These are phyloP conservation scores for Trematocara marginatum DNA, from an alignment of 2,113 vertebrate species.

Conservation along the genomic window DNA sequence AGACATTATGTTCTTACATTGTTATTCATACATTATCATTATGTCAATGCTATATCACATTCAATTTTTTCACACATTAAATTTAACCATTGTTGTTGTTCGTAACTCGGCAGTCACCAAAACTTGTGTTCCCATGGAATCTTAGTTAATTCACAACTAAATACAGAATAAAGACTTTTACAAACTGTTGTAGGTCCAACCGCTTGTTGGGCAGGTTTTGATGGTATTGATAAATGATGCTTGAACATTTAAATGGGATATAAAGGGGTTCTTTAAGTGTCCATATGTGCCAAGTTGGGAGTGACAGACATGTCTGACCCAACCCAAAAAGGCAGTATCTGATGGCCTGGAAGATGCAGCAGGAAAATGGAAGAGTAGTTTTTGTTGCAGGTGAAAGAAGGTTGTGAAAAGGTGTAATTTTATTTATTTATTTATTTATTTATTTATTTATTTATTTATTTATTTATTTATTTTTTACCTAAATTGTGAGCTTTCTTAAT, in stretches of 20 bases:
- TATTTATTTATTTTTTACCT: not conserved
- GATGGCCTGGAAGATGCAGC: not conserved
- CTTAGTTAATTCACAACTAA: not conserved
- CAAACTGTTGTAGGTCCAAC: not conserved
- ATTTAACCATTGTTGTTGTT: not conserved
- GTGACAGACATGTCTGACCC: too few species aligned
- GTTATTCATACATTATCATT: not conserved
- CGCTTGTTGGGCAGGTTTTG: not conserved
- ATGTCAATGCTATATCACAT: not conserved
- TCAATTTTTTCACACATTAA: not conserved
- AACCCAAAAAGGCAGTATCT: not conserved
- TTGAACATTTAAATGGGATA: not conserved
- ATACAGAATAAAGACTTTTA: not conserved
- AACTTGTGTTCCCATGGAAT: not conserved
- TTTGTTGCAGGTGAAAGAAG: not conserved
- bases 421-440: too few species aligned
- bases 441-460: not conserved
- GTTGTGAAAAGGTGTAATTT: not conserved
- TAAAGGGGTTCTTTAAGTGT: not conserved
- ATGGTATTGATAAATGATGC: not conserved
- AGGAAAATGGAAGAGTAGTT: not conserved
- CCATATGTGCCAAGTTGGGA: not conserved
- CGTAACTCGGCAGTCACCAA: not conserved
- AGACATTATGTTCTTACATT: not conserved
- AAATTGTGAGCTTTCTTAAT: not conserved